Evolutionary conservation across 1,140 invertebrate genomes (phyloP), one percentile per base, ranked within the genome.

Genomic region (Streblospio benedicti): DNA sequence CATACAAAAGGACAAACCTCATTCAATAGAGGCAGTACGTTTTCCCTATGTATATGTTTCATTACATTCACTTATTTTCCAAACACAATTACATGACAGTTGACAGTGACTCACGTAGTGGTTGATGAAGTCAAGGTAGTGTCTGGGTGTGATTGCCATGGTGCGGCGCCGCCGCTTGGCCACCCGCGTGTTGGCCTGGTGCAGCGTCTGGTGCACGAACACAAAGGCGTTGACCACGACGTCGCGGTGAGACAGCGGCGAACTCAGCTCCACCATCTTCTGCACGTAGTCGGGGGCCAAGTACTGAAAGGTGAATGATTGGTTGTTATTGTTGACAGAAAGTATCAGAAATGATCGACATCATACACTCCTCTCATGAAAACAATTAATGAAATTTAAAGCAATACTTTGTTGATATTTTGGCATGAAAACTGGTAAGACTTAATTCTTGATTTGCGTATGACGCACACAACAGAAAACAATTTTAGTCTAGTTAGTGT

Each of bases 121-220:
- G 79, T 97, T 90, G 69, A 99, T 99, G 75, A 99, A 99, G 79
- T 99, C 97, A n/a, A 99, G 79, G 77, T 97, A 99, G 80, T 99
- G 97, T 58, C 92, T 82, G 1, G 97, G 96, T 3, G 96, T 99
- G 25, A 99, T 95, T 2, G 94, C 90, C 87, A 96, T 97, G 2
- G 91, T 93, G 65, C 93, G 84, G 51, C 91, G 89, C 23, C 94
- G 94, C 43, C 93, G 81, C 74, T 96, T 97, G 0, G 86, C 85
- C 9, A 97, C 80, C 49, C 92, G 79, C 9, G 84, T 83, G 72
- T 99, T 98, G 33, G 94, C 92, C 72, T 91, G 88, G 72, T 97
- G 92, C 35, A 99, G 80, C 0, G 94, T 96, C 79, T 96, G 91
- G 77, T 99, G 97, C 3, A 99, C 93, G 74, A 96, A 97, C 12